Base-by-base conservation (phyloP, 1,140 invertebrate genomes). In the Lethrus apterus region DNA sequence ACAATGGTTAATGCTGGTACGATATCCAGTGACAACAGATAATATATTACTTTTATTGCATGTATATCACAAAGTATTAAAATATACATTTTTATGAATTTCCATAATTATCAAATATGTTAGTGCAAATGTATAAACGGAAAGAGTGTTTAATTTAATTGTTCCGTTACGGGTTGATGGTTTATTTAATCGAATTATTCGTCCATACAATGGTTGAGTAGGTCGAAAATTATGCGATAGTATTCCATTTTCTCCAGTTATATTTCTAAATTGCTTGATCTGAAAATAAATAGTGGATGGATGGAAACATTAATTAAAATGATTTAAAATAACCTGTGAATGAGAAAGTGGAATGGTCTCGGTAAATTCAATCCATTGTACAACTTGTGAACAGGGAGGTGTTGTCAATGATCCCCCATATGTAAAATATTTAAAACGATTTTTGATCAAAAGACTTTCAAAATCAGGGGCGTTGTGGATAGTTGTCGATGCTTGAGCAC, bases 351-450 rank as follows among this genome's bases (percentile, higher is more conserved):
- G 66, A 11, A 87, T 78, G 1, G 82, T 79, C 41, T 84, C 71
- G 47, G 79, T 80, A 56, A 90, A 89, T 55, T 94, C 80, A 13
- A 93, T 83, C 92, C 93, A 96, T 1, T 80, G 84, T 2, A 95
- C 91, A 3, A 83, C 77, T 72, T 95, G 90, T 4, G 77, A 78
- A 58, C 92, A 95, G 0, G 90, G 89, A 2, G 93, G 93, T 2
- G 91, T 95, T 0, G 93, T 95, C 20, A 95, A 65, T 2, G 90
- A 94, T 1, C 93, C 93, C 23, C 78, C 72, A 66, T 96, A 96
- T 0, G 81, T 86, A 57, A 81, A 86, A 66, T 86, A 90, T 33
- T 77, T 57, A 0, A 64, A 48, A 18, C 76, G 48, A 45, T 81
- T 66, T 4, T 69, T 66, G 1, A 74, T 69, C 14, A 84, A 54